Percentiles rank a stretch among this genome's conserved stretches.
phyloP scores from a whole-genome alignment of 2,113 vertebrate genomes.

The Paracanthobrama guichenoti region DNA sequence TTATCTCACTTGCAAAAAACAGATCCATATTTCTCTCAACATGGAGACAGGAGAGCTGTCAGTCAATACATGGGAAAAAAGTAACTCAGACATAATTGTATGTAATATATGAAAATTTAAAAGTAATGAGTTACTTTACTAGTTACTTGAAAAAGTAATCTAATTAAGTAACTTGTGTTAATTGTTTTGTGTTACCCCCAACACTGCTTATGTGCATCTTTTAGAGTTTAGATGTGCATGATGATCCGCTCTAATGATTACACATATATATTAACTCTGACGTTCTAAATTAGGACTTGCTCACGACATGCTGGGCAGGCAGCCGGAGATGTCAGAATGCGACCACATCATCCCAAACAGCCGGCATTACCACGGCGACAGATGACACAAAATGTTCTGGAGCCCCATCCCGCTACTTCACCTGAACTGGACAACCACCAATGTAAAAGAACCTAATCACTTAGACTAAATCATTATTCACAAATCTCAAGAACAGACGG shows the following conservation, averaged over 20 bases:
- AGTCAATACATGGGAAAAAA: too few relatives aligned
- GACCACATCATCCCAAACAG: conserved; percentile 14
- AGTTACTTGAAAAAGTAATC: too few relatives aligned
- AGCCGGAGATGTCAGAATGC: conserved; percentile 39
- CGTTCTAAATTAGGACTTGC: conserved; percentile 5
- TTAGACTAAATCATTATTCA: neutral
- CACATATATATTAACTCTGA: conserved; percentile 7
- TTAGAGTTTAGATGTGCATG: neutral
- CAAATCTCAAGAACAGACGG: neutral
- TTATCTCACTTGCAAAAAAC: too few relatives aligned
- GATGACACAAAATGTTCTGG: neutral
- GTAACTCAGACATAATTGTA: too few relatives aligned
- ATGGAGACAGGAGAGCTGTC: too few relatives aligned
- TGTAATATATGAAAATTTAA: too few relatives aligned
- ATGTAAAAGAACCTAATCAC: neutral
- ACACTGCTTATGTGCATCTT: neutral
- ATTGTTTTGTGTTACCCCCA: too few relatives aligned
- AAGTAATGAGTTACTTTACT: too few relatives aligned
- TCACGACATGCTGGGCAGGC: conserved; percentile 29
- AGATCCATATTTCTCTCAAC: too few relatives aligned
- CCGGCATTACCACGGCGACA: conserved; percentile 3
- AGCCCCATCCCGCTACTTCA: neutral
- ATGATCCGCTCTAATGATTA: conserved; percentile 4
- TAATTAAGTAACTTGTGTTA: too few relatives aligned
- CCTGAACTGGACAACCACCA: conserved; percentile 5